Evolutionary conservation across 2,888 invertebrate genomes (phyloP).

Genomic region (Synergus laeviventris): DNA sequence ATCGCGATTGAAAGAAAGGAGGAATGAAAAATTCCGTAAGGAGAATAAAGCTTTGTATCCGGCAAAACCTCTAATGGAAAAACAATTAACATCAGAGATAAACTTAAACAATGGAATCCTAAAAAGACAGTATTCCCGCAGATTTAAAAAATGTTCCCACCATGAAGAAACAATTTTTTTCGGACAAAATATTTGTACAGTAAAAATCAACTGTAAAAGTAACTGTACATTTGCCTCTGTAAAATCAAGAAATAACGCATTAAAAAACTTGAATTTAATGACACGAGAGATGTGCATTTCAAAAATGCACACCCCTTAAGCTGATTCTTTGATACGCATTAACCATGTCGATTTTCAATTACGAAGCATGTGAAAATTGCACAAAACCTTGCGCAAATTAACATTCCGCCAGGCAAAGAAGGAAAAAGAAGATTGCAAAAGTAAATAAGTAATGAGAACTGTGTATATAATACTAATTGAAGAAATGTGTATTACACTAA

Average conservation of each 20-base stretch:
- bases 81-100: not conserved
- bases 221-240: not conserved
- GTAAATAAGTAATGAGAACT: slow-evolving; percentile 22
- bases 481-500: slow-evolving; percentile 28
- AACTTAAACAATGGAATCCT: slow-evolving; percentile 14
- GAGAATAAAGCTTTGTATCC: not conserved
- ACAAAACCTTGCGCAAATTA: slow-evolving; percentile 24
- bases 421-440: slow-evolving; percentile 7
- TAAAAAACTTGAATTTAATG: not conserved
- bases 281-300: not conserved
- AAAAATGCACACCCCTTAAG: not conserved
- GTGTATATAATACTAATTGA: slow-evolving; percentile 29
- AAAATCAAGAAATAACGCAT: not conserved
- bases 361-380: slow-evolving; percentile 16
- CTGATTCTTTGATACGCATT: slow-evolving; percentile 6
- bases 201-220: not conserved
- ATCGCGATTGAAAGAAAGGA: slow-evolving; percentile 33
- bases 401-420: slow-evolving; percentile 8
- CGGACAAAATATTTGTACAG: no score
- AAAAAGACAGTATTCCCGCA: slow-evolving; percentile 1
- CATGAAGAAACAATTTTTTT: no score
- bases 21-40: slow-evolving; percentile 25
- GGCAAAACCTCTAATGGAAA: not conserved
- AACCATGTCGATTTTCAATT: slow-evolving; percentile 28
- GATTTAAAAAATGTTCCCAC: no score